Base-by-base conservation (phyloP, 2,113 vertebrate species). In the Scartelaos histophorus region DNA sequence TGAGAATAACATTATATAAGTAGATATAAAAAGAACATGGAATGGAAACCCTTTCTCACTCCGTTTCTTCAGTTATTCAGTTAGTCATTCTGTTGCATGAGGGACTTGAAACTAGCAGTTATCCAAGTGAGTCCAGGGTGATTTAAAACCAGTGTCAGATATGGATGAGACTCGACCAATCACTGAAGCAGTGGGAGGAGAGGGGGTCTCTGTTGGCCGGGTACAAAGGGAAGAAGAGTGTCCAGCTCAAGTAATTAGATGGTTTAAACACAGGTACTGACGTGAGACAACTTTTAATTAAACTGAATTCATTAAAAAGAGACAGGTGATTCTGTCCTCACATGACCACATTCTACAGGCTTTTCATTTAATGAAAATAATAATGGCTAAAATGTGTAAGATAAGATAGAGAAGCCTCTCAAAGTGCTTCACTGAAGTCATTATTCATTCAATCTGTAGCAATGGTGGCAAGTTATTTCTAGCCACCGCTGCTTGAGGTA, bases 161-260 rank as follows among this genome's bases (percentile, higher is more conserved):
- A 73, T 69, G 67, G 5, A 7, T 69, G 76, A 38, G 76, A 68
- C 54, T 79, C 56, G 53, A 76, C 80, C 74, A 67, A 74, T 90
- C 78, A 75, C 46, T 64, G 47, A 2, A 24, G 29, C 73, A 57
- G 4, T 10, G 13, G 25, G 67, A 64, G 70, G 29, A 45, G 58
- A 61, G 24, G 2, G 38, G 29, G 61, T 34, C 71, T 67, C 70
- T 17, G 61, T 43, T 0, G 3, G 29, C 24, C 62, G 6, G 0
- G 34, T 16, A n/a, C 7, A 66, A 67, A 60, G 19, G 35, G 9
- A 69, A 68, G 11, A 43, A 47, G 76, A 69, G 12, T 9, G 0
- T 47, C 21, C 16, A 47, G 38, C 70, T 34, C 25, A 38, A 16
- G 13, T 71, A 67, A 74, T 82, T 62, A 34, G 15, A 66, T 3